Base-by-base conservation (phyloP, 1,140 invertebrate genomes). In the Procambarus virginalis region DNA sequence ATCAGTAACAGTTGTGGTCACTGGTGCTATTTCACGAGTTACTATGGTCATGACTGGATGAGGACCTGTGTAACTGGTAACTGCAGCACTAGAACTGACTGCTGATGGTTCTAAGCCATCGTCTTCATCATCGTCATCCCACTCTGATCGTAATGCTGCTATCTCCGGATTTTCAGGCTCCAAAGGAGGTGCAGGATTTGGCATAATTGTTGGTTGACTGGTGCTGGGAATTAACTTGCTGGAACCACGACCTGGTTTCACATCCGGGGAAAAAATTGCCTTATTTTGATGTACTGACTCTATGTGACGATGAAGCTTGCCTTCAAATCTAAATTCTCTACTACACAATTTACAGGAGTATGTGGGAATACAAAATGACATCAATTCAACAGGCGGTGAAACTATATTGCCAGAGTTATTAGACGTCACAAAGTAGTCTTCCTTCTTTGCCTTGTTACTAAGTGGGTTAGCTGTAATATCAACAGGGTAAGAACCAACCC, bases 361-460 rank as follows among this genome's bases (percentile, higher is more conserved):
- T 60, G 92, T 92, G 60, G 92, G 92, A 77, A 92, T 92, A 78
- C 92, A 92, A 80, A 92, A 92, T 22, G 92, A 90, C 84, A 89
- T 90, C 6, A 92, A 68, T 80, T 92, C 92, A 8, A 92, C 92
- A 51, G 92, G 92, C 48, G 92, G 92, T 3, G 92, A 92, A 46
- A 91, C 78, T 17, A 89, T 70, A 55, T 60, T 84, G 6, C 81
- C 86, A 58, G 78, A 49, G 46, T 81, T 84, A 46, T 70, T 84
- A 34, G 85, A 77, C 4, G 85, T 86, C 22, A 90, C 89, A 68
- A 91, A 83, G 79, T 89, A 92, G 55, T 85, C 82, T 58, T 91
- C 87, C 14, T 88, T 87, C 34, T 86, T 80, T 58, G 46, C 14
- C 68, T 84, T 90, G 55, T 46, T 84, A 20, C 34, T 22, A 6